Evolutionary conservation across 2,888 invertebrate genomes (phyloP).

Genomic region (Drosophila atripex): DNA sequence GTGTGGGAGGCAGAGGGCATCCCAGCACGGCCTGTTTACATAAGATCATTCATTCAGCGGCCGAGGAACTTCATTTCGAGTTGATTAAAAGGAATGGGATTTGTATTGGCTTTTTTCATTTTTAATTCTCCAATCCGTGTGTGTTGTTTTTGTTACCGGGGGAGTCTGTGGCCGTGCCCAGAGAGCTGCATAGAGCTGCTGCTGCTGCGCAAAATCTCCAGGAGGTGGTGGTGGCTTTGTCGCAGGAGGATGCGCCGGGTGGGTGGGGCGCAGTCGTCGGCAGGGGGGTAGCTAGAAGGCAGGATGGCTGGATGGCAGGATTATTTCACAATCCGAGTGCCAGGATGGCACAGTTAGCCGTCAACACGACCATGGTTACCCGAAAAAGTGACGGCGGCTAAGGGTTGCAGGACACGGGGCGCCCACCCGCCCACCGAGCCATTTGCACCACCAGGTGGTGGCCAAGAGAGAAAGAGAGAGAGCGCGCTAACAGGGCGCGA

Average conservation of each 20-base stretch:
- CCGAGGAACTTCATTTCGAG: conserved; percentile 13
- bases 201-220: conserved; percentile 35
- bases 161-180: conserved; percentile 31
- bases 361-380: conserved; percentile 66
- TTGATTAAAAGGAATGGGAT: conserved; percentile 35
- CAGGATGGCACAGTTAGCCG: conserved; percentile 61
- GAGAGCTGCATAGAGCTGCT: conserved; percentile 22
- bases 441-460: conserved; percentile 35
- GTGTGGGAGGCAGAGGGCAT: conserved; percentile 48
- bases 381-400: conserved; percentile 45
- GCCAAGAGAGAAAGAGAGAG: conserved; percentile 20
- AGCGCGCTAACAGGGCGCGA: conserved; percentile 15
- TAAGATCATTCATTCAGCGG: conserved; percentile 37
- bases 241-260: conserved; percentile 4
- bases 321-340: background rate
- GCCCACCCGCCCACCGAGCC: conserved; percentile 30
- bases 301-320: background rate
- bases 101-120: conserved; percentile 7
- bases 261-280: conserved; percentile 14
- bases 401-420: conserved; percentile 30
- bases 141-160: conserved; percentile 33
- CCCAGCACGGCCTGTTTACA: conserved; percentile 33
- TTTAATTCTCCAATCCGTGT: conserved; percentile 6
- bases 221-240: conserved; percentile 30
- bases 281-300: background rate